These are phyloP conservation scores for Brachyhypopomus occidentalis DNA, from an alignment of 2,113 vertebrate species.

Conservation along the genomic window DNA sequence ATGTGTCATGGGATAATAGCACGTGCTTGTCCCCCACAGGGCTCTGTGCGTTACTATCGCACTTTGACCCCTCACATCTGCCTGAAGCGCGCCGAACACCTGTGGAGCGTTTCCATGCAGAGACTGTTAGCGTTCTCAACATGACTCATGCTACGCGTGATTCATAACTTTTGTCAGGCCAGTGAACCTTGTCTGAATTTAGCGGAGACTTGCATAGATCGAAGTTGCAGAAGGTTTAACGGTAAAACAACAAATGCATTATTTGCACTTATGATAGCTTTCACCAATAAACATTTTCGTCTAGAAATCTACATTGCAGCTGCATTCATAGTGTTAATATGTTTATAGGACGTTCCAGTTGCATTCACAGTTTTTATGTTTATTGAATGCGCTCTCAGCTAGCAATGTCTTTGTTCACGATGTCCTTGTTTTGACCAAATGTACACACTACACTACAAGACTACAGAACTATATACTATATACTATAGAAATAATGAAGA, in stretches of 20 bases:
- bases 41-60: conserved; percentile 35
- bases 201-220: not conserved
- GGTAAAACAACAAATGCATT: not conserved
- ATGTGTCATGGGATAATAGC: conserved; percentile 39
- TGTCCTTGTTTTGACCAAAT: too few relatives aligned
- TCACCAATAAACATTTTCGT: too few relatives aligned
- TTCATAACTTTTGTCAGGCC: not conserved
- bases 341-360: not conserved
- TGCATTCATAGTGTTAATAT: not conserved
- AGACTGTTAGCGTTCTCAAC: conserved; percentile 11
- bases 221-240: not conserved
- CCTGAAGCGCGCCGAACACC: conserved; percentile 27
- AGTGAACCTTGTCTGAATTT: not conserved
- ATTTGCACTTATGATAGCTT: too few relatives aligned
- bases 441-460: too few relatives aligned
- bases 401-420: too few relatives aligned
- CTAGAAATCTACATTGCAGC: not conserved
- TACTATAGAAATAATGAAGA: too few relatives aligned
- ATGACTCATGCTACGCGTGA: not conserved
- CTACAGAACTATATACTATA: too few relatives aligned
- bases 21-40: conserved; percentile 43
- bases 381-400: too few relatives aligned
- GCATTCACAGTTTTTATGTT: not conserved
- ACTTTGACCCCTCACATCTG: conserved; percentile 38
- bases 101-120: conserved; percentile 2